phyloP scores from a whole-genome alignment of 2,888 invertebrate species.

The Caenorhabditis sulstoni region DNA sequence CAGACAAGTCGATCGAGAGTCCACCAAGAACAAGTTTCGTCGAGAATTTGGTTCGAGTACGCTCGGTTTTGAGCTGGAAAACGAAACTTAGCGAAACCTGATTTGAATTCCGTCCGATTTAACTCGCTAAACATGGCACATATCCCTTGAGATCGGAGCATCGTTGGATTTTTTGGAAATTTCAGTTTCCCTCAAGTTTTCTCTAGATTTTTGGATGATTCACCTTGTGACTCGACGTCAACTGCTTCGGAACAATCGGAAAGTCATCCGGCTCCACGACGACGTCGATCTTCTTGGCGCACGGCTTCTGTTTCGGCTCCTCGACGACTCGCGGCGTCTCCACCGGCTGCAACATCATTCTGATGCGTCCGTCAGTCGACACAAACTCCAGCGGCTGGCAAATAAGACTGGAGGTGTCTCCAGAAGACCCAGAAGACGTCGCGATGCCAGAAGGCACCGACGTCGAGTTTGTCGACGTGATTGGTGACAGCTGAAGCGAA shows the following conservation, averaged over 20 bases:
- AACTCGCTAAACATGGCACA: too few species aligned
- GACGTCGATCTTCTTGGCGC: not conserved
- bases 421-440: not conserved
- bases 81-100: not conserved
- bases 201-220: too few species aligned
- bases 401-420: not conserved
- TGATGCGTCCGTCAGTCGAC: slow-evolving; percentile 34
- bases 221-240: slow-evolving; percentile 19
- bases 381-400: slow-evolving; percentile 31
- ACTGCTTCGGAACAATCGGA: slow-evolving; percentile 41
- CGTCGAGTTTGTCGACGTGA: not conserved
- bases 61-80: slow-evolving; percentile 13
- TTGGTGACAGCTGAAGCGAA: slow-evolving; percentile 16
- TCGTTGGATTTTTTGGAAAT: too few species aligned
- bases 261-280: slow-evolving; percentile 11
- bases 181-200: too few species aligned
- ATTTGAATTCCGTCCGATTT: too few species aligned
- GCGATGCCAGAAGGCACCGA: not conserved
- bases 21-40: slow-evolving; percentile 10
- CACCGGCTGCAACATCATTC: slow-evolving; percentile 25
- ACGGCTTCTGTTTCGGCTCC: slow-evolving; percentile 13
- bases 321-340: not conserved
- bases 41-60: slow-evolving; percentile 42
- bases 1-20: slow-evolving; percentile 25
- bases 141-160: too few species aligned